phyloP scores from a whole-genome alignment of 2,797 vertebrate species.

The Buceros bicornis region DNA sequence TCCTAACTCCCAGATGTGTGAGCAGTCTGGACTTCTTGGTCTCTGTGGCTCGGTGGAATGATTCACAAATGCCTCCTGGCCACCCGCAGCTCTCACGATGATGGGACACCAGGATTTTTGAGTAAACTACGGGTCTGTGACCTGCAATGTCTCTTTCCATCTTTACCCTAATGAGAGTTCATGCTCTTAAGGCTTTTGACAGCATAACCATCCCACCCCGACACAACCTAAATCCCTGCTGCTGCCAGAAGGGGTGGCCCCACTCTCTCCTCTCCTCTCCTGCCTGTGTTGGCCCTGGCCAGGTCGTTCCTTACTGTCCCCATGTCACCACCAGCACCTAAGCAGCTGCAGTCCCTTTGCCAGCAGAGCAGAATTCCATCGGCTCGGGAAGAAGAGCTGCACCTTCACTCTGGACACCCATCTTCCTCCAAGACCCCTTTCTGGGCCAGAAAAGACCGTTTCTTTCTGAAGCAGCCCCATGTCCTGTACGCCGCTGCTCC shows the following conservation, averaged over 20 bases:
- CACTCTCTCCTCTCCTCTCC: not conserved
- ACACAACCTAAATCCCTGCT: not conserved
- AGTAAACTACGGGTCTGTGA: not conserved
- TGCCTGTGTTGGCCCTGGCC: not conserved
- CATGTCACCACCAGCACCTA: not conserved
- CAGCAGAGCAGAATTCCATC: not conserved
- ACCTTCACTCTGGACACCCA: not conserved
- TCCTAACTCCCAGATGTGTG: not conserved
- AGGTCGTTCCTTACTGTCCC: rapidly evolving
- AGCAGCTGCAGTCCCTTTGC: not conserved
- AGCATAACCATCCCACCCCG: not conserved
- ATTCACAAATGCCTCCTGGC: not conserved
- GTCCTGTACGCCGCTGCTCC: not conserved
- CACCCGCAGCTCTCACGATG: not conserved
- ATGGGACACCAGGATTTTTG: rapidly evolving
- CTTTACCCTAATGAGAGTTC: not conserved
- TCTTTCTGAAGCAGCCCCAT: not conserved
- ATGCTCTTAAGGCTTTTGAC: not conserved
- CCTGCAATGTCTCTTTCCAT: not conserved
- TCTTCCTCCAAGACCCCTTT: rapidly evolving
- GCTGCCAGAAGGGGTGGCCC: not conserved
- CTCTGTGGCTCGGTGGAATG: not conserved
- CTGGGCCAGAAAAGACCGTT: not conserved
- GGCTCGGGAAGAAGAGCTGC: not conserved
- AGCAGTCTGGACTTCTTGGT: not conserved